Evolutionary conservation across 2,797 vertebrate genomes (phyloP).

Genomic region (Gymnothorax reevesii): DNA sequence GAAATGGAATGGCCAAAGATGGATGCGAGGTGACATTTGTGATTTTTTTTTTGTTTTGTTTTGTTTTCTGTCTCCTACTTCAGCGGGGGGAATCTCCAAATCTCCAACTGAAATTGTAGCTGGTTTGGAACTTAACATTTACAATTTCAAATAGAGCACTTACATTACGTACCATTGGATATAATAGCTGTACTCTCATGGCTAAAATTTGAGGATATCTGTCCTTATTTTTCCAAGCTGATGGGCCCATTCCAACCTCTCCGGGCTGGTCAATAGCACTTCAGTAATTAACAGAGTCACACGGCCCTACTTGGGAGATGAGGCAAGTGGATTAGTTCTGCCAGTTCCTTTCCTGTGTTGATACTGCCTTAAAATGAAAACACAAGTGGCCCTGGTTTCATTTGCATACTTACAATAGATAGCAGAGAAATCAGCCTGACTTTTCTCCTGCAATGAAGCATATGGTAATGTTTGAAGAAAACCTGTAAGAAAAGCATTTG

Average conservation of each 20-base stretch:
- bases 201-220: conserved; percentile 55
- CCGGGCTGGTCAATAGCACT: conserved; percentile 58
- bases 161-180: conserved; percentile 48
- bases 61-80: background rate
- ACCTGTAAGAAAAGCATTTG: conserved; percentile 1
- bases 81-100: background rate
- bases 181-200: conserved; percentile 48
- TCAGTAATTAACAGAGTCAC: conserved; percentile 62
- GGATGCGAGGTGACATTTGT: background rate
- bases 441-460: conserved; percentile 1
- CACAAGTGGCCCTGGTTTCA: conserved; percentile 40
- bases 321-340: conserved; percentile 59
- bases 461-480: background rate
- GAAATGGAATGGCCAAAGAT: background rate
- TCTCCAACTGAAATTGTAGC: conserved; percentile 25
- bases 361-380: conserved; percentile 49
- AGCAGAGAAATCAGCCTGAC: conserved; percentile 34
- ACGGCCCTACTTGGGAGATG: conserved; percentile 57
- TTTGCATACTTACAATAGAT: conserved; percentile 57
- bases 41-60: background rate
- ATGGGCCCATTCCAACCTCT: conserved; percentile 51
- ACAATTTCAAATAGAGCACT: conserved; percentile 46
- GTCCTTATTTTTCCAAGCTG: conserved; percentile 49
- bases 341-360: conserved; percentile 54
- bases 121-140: conserved; percentile 44